A percentile compares a stretch with the other conserved stretches of the same genome.
phyloP scores from a whole-genome alignment of 2,888 invertebrate genomes.

The Amphipyra berbera region DNA sequence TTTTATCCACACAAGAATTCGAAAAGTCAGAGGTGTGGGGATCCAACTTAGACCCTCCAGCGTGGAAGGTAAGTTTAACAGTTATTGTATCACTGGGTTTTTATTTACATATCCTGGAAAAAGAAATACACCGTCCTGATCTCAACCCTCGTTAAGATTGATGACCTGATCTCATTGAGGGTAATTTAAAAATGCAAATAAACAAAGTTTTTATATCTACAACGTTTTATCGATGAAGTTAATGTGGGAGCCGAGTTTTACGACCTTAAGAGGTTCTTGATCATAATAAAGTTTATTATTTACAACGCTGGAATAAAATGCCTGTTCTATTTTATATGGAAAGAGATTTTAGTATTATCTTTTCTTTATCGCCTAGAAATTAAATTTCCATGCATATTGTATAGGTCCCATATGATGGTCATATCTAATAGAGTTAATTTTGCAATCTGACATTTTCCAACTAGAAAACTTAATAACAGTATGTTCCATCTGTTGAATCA shows the following conservation, averaged over 20 bases:
- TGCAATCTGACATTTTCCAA: too few relatives aligned
- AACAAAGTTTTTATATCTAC: conserved; percentile 58
- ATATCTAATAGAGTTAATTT: too few relatives aligned
- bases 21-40: too few relatives aligned
- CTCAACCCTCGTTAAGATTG: conserved; percentile 43
- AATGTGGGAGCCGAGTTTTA: conserved; percentile 48
- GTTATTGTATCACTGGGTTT: too few relatives aligned
- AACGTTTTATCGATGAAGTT: conserved; percentile 59
- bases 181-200: conserved; percentile 59
- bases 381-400: too few relatives aligned
- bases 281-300: conserved; percentile 57
- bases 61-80: too few relatives aligned
- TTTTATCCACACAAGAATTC: too few relatives aligned
- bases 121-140: conserved; percentile 21
- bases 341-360: not conserved
- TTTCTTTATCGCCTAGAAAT: not conserved
- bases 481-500: too few relatives aligned
- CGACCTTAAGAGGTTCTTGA: conserved; percentile 52
- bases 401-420: too few relatives aligned
- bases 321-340: conserved; percentile 29
- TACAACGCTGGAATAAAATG: conserved; percentile 38
- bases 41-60: too few relatives aligned
- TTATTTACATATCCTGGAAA: not conserved
- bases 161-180: conserved; percentile 35
- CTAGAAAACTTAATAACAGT: too few relatives aligned